Percentiles rank a stretch among this genome's conserved stretches.
Conservation (phyloP, 2,113 vertebrate species). For the Calidris pugnax region DNA sequence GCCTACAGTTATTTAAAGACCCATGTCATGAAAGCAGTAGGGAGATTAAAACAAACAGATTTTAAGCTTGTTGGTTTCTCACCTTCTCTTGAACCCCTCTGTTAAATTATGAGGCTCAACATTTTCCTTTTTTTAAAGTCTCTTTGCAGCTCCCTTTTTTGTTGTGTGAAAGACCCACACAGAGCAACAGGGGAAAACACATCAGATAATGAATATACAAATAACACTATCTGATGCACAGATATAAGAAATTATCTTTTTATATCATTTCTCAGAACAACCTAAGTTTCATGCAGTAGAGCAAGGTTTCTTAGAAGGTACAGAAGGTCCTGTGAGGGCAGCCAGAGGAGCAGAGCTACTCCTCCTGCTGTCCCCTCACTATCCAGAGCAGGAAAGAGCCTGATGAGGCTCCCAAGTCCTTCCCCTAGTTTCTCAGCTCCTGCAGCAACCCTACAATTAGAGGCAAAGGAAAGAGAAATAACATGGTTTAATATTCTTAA, state of each 20-base stretch:
- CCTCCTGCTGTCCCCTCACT: background rate
- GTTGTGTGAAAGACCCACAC: background rate
- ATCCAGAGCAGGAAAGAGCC: background rate
- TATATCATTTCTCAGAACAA: constrained; percentile 40
- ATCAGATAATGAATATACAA: background rate
- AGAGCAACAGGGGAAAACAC: background rate
- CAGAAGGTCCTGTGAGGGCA: background rate
- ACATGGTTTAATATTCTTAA: background rate
- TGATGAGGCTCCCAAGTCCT: background rate
- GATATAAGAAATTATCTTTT: background rate
- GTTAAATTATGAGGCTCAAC: background rate
- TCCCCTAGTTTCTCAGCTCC: background rate
- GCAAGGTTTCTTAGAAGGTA: background rate
- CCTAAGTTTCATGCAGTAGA: background rate
- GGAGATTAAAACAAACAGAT: background rate
- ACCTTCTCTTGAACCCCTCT: background rate
- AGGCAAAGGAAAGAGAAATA: background rate
- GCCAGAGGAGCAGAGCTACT: background rate
- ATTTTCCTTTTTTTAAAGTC: background rate
- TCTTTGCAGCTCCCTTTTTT: background rate
- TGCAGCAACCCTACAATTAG: background rate
- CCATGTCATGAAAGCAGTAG: background rate
- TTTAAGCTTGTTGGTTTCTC: background rate
- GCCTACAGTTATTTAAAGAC: background rate
- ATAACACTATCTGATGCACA: constrained; percentile 17